Base-by-base conservation (phyloP, 2,888 invertebrate genomes). In the Cheilosia vulpina region DNA sequence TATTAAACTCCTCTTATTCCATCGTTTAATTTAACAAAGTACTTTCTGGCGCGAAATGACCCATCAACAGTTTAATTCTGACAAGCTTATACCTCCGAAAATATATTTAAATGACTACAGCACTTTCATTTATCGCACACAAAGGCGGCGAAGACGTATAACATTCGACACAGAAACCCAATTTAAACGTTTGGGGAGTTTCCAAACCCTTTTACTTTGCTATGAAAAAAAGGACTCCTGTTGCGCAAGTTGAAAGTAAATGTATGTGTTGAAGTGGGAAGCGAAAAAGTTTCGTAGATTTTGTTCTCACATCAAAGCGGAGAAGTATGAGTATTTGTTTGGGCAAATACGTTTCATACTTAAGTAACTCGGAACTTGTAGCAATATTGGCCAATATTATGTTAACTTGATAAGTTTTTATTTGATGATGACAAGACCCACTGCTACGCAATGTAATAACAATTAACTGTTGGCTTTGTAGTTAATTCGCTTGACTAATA, bases 191-290 rank as follows among this genome's bases (percentile, higher is more conserved):
- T 76, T 66, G 27, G 41, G 58, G 21, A 66, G 58, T 58, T 47
- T 17, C 11, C 66, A 24, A 76, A 76, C 58, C 58, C 58, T 58
- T 52, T 66, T 31, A 76, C 21, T 66, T 58, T 24, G 41, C 31
- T 9, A 50, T 21, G 31, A 58, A 76, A 50, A 65, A 50, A 75
- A 31, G 76, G 41, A 66, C 76, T 57, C 76, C 76, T 66, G 76
- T 66, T 58, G 58, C 50, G 76, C 41, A 66, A 60, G 66, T 66
- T 66, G 57, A 76, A 66, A 76, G 66, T 76, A 66, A 66, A 76
- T 66, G 60, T 66, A 72, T 52, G 62, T 52, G 27, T 53, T 60
- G 52, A 62, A 62, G 31, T 52, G 41, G 41, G 31, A 27, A 24
- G 45, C 41, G 21, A 47, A 57, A 50, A 24, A 19, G 45, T 21